These are phyloP conservation scores for Drosophila tsacasi DNA, from an alignment of 1,140 invertebrate genomes.

Conservation along the genomic window DNA sequence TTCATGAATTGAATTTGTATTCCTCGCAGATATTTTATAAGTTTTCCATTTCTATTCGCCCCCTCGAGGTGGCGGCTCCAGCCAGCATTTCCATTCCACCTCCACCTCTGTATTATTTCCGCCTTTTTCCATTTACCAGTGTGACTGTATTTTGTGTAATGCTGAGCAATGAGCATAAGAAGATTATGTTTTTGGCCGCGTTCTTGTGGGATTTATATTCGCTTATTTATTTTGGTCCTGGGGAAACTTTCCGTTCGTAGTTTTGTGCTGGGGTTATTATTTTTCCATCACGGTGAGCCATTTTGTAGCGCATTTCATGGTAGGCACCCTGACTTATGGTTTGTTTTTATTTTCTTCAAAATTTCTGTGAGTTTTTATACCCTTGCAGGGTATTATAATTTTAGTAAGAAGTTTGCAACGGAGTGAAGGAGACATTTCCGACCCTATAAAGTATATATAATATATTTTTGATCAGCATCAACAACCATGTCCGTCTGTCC, in stretches of 20 bases:
- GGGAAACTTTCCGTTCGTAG: slow-evolving; percentile 1
- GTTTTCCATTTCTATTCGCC: slow-evolving; percentile 64
- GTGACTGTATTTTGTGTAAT: slow-evolving; percentile 41
- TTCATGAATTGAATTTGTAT: slow-evolving; percentile 84
- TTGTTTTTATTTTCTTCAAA: no score
- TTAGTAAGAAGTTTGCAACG: no score
- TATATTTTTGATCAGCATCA: no score
- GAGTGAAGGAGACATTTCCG: no score
- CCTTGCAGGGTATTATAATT: no score
- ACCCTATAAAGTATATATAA: no score
- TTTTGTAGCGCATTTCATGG: neutral
- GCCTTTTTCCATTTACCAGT: slow-evolving; percentile 23
- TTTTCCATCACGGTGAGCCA: neutral
- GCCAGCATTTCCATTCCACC: neutral
- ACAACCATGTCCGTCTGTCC: no score
- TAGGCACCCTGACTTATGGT: slow-evolving; percentile 2
- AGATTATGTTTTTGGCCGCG: slow-evolving; percentile 39
- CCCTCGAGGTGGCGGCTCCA: neutral
- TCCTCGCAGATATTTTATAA: slow-evolving; percentile 81
- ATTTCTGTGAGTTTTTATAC: no score
- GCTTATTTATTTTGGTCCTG: slow-evolving; percentile 23
- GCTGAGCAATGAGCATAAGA: slow-evolving; percentile 47
- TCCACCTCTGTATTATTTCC: slow-evolving; percentile 9
- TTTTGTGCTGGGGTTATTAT: slow-evolving; percentile 21
- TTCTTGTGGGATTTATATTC: slow-evolving; percentile 24